These are phyloP conservation scores for Dasypogon diadema DNA, from an alignment of 2,888 invertebrate species.

Conservation along the genomic window DNA sequence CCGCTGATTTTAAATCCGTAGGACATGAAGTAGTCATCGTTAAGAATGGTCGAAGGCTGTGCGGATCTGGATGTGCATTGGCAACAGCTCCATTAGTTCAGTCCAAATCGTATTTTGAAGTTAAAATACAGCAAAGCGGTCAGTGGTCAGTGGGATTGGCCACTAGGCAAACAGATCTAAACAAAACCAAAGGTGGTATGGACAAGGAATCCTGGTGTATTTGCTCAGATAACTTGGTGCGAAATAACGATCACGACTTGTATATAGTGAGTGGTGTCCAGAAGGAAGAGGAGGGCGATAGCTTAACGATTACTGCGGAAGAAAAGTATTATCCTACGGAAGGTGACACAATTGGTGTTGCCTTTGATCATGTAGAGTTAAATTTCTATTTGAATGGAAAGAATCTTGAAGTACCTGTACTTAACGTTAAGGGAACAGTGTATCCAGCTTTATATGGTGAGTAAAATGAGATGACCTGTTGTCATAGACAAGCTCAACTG, in stretches of 20 bases:
- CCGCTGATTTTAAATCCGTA: conserved; percentile 69
- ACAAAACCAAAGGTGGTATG: conserved; percentile 87
- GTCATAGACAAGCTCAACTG: too few relatives aligned
- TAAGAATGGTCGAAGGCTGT: conserved; percentile 91
- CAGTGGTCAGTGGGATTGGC: conserved; percentile 97
- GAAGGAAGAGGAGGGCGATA: background rate
- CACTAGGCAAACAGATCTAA: conserved; percentile 87
- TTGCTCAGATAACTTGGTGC: conserved; percentile 88
- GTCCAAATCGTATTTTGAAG: conserved; percentile 98
- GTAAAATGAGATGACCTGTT: background rate
- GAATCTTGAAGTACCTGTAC: conserved; percentile 84
- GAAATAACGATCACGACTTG: conserved; percentile 85
- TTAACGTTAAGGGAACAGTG: conserved; percentile 89
- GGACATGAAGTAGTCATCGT: conserved; percentile 97
- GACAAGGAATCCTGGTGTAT: conserved; percentile 95
- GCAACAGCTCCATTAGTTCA: conserved; percentile 95
- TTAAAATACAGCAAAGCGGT: conserved; percentile 96
- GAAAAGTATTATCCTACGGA: conserved; percentile 79
- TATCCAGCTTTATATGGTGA: conserved; percentile 94
- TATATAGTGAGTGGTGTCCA: background rate
- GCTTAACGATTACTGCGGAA: conserved; percentile 58
- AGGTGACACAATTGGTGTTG: conserved; percentile 93
- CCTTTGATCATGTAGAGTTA: conserved; percentile 95
- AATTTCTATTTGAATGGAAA: conserved; percentile 95
- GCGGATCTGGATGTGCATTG: conserved; percentile 95